phyloP scores from a whole-genome alignment of 2,888 invertebrate species.

The Sinotaia quadrata region DNA sequence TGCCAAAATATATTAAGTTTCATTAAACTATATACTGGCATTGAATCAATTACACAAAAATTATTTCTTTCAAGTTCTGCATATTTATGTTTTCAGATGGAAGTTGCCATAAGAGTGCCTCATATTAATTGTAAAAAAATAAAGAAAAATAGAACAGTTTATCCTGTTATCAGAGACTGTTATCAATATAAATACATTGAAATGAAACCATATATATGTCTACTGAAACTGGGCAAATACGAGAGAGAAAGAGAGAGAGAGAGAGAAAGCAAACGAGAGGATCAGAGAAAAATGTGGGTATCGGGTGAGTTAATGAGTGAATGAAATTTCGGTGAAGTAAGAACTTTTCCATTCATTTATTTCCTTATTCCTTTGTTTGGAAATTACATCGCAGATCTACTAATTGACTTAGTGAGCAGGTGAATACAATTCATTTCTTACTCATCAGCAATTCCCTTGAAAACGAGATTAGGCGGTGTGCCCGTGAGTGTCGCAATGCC shows the following conservation, averaged over 20 bases:
- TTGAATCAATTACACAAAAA: too few species aligned
- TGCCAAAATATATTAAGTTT: too few species aligned
- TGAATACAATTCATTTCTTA: slow-evolving; percentile 38
- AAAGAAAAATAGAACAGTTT: too few species aligned
- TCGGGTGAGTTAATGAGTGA: too few species aligned
- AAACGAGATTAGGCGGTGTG: slow-evolving; percentile 70
- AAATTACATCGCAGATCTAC: too few species aligned
- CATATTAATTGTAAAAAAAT: too few species aligned
- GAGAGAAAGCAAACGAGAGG: neutral
- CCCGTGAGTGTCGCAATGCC: slow-evolving; percentile 71
- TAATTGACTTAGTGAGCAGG: neutral
- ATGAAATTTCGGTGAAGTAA: too few species aligned
- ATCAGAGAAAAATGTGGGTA: neutral
- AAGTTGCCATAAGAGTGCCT: too few species aligned
- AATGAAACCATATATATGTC: neutral
- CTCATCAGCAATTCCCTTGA: slow-evolving; percentile 66
- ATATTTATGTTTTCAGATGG: too few species aligned
- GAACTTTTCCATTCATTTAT: too few species aligned
- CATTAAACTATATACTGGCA: too few species aligned
- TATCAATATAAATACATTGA: neutral
- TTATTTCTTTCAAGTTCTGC: neutral
- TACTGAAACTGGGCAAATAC: neutral
- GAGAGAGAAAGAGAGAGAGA: neutral
- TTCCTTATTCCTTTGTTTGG: too few species aligned
- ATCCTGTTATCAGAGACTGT: neutral